Evolutionary conservation across 2,113 vertebrate species (phyloP), one percentile per base, ranked within the genome.

Genomic region (Gnathonemus longibarbis): DNA sequence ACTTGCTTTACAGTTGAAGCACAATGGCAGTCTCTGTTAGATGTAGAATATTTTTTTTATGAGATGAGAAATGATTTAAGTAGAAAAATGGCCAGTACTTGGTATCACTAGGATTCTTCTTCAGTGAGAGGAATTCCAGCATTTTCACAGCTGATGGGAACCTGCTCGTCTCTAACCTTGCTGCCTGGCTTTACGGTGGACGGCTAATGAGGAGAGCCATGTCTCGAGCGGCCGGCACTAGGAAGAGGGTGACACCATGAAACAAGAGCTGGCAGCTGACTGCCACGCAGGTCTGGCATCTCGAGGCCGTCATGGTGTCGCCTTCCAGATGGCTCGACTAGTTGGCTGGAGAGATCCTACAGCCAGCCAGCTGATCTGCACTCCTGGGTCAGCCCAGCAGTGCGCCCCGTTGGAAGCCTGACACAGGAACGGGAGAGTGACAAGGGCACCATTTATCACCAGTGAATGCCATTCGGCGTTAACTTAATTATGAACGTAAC

Each of bases 271-370:
- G 83, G 83, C 83, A 84, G 45, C 45, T 45, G 19, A 21, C 83
- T 48, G 83, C 42, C 7, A 84, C 24, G 45, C 21, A 46, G 39
- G 83, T 48, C 42, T 42, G 45, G 42, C 45, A 42, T 48, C 24
- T 48, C 83, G 1, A 42, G 45, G 42, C 91, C 66, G 58, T 46
- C 46, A 89, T 90, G 91, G 74, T 31, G 1, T 46, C n/a, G 88
- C 88, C 84, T 90, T 94, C 92, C 92, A 94, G 93, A 94, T 94
- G 94, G 93, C 93, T 92, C 46, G 56, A 83, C 91, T 90, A 90
- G 92, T 91, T 91, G 88, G 90, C 77, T 91, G 91, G 90, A 92
- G 87, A 48, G 88, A 92, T 88, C 87, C 91, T 91, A 93, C 89
- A 93, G 92, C 83, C 89, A 52, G 31, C 89, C 91, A 93, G 93